Percentiles rank a stretch among this genome's conserved stretches.
These are phyloP conservation scores for Heterodera filipjevi DNA, from an alignment of 2,888 invertebrate genomes.

Conservation along the genomic window DNA sequence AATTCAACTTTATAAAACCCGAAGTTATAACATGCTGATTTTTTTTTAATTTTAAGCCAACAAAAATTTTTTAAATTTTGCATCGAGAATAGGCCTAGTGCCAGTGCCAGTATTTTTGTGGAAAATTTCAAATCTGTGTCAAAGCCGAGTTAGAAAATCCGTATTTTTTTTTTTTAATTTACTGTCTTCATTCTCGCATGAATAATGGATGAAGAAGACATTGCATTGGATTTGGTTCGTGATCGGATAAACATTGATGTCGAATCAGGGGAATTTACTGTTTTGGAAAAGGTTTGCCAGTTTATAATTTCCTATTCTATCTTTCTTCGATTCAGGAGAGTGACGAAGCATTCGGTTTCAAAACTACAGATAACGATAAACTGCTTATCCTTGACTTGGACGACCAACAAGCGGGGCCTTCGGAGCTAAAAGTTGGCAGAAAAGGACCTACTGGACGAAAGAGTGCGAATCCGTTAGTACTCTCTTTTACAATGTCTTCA, in stretches of 20 bases:
- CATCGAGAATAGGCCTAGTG: too few relatives aligned
- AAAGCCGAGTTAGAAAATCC: too few relatives aligned
- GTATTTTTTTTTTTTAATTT: neutral
- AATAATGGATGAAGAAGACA: constrained; percentile 27
- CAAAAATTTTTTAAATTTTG: too few relatives aligned
- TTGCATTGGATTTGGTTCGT: constrained; percentile 25
- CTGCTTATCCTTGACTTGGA: neutral
- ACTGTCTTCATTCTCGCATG: neutral
- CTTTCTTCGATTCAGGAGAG: neutral
- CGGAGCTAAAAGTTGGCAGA: constrained; percentile 7
- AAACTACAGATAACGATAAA: neutral
- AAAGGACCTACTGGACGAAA: constrained; percentile 11
- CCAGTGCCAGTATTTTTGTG: too few relatives aligned
- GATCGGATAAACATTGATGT: constrained; percentile 33
- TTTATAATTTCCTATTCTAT: neutral
- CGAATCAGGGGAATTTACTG: constrained; percentile 37
- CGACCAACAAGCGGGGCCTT: constrained; percentile 23
- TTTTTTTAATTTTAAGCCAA: too few relatives aligned
- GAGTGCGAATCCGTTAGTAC: constrained; percentile 15
- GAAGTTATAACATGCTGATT: too few relatives aligned
- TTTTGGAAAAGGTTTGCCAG: constrained; percentile 18
- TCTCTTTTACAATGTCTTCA: neutral
- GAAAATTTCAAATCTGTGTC: too few relatives aligned
- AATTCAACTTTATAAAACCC: too few relatives aligned
- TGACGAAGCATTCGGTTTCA: neutral